These are phyloP conservation scores for Melanotaenia pygmaea DNA, from an alignment of 2,797 vertebrate species.

Conservation along the genomic window DNA sequence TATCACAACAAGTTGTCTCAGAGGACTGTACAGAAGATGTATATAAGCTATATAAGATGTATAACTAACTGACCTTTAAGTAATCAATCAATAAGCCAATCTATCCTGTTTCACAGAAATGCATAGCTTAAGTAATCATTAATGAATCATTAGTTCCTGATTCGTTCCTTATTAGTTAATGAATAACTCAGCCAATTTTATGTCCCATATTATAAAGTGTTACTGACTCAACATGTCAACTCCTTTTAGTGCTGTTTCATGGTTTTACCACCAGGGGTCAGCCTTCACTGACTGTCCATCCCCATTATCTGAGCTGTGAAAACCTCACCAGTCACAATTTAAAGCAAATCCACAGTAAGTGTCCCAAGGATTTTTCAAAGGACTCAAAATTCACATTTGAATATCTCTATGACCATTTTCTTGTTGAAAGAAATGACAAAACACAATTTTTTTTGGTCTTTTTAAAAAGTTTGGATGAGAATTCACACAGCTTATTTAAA, in stretches of 20 bases:
- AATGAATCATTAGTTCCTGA: too few relatives aligned
- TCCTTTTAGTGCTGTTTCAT: neutral
- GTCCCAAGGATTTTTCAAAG: neutral
- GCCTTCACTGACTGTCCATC: conserved; percentile 3
- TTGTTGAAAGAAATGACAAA: neutral
- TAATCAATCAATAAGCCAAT: too few relatives aligned
- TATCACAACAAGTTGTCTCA: too few relatives aligned
- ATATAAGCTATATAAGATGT: too few relatives aligned
- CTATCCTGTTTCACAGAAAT: too few relatives aligned
- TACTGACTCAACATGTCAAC: too few relatives aligned
- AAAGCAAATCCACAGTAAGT: neutral
- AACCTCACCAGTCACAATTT: neutral
- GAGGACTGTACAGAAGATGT: too few relatives aligned
- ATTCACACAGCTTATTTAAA: conserved; percentile 22
- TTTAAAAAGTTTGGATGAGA: neutral
- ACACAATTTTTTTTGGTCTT: neutral
- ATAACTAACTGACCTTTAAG: too few relatives aligned
- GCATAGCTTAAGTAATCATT: too few relatives aligned
- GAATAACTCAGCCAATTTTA: too few relatives aligned
- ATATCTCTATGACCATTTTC: neutral
- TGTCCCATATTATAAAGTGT: too few relatives aligned
- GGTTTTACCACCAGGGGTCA: conserved; percentile 39
- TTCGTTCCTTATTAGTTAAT: too few relatives aligned
- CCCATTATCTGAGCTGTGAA: neutral
- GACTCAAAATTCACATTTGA: neutral